phyloP scores from a whole-genome alignment of 2,113 vertebrate species.

The Aleadryas rufinucha region DNA sequence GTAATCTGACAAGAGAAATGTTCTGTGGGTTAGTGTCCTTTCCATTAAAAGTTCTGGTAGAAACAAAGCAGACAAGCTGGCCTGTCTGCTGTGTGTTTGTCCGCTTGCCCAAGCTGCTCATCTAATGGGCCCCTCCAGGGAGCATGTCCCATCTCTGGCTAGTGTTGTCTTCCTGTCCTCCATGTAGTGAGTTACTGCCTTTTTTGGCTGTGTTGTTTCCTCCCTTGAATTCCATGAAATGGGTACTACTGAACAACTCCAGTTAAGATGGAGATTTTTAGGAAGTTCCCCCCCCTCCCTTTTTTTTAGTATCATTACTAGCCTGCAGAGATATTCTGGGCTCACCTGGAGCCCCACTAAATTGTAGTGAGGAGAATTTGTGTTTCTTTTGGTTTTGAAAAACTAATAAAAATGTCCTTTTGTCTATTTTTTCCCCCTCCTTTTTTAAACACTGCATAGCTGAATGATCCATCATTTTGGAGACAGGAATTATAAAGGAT shows the following conservation, averaged over 20 bases:
- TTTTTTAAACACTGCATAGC: background rate
- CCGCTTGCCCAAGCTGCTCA: background rate
- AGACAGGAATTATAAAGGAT: background rate
- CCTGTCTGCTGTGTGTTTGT: conserved; percentile 6
- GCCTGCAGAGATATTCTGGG: background rate
- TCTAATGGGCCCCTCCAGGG: background rate
- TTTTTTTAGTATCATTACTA: no score
- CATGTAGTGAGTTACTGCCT: background rate
- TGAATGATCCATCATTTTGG: background rate
- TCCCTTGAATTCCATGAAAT: background rate
- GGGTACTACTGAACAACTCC: background rate
- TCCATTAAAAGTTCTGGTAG: conserved; percentile 1
- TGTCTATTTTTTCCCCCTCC: accelerated
- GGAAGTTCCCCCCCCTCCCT: background rate
- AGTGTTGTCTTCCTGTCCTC: background rate
- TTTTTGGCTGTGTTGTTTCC: background rate
- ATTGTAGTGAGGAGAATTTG: background rate
- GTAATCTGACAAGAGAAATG: conserved; percentile 40
- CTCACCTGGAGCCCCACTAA: background rate
- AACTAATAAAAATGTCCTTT: background rate
- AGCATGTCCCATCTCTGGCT: background rate
- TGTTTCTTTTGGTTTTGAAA: background rate
- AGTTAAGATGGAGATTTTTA: background rate
- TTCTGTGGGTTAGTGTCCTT: conserved; percentile 36
- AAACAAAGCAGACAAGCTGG: conserved; percentile 31